phyloP scores from a whole-genome alignment of 2,888 invertebrate species.

The Dysmachus trigonus region DNA sequence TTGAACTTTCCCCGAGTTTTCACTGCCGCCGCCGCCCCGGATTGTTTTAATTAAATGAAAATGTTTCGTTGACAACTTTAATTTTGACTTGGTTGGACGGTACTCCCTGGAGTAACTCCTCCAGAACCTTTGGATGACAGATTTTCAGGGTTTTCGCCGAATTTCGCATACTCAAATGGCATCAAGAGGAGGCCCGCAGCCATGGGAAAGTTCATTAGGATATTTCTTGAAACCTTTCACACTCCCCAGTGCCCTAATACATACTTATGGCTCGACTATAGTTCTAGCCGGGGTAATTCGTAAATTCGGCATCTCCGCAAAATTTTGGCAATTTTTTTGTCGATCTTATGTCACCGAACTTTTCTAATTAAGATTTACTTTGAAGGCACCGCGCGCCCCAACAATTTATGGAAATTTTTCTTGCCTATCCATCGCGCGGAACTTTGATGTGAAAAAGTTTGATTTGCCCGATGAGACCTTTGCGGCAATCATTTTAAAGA shows the following conservation, averaged over 20 bases:
- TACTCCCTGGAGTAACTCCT: not conserved
- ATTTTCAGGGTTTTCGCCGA: not conserved
- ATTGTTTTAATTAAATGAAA: constrained; percentile 42
- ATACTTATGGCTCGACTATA: not conserved
- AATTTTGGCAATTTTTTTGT: not conserved
- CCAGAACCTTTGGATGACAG: not conserved
- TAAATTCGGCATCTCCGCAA: not conserved
- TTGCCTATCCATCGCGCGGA: not conserved
- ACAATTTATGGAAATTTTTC: constrained; percentile 24
- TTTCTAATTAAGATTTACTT: constrained; percentile 38
- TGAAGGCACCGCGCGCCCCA: not conserved
- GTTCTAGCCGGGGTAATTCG: not conserved
- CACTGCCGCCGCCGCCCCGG: not conserved
- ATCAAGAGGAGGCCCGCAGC: not conserved
- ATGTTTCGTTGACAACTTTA: constrained; percentile 41
- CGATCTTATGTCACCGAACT: constrained; percentile 27
- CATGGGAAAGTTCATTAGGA: constrained; percentile 32
- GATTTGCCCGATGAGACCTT: not conserved
- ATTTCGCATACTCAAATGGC: not conserved
- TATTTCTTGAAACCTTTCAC: not conserved
- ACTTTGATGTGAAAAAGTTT: constrained; percentile 28
- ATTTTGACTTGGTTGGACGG: constrained; percentile 13
- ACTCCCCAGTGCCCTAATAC: not conserved
- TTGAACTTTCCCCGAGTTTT: not conserved
- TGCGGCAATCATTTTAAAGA: constrained; percentile 2